Evolutionary conservation across 2,113 vertebrate genomes (phyloP).

Genomic region (Buteo buteo): DNA sequence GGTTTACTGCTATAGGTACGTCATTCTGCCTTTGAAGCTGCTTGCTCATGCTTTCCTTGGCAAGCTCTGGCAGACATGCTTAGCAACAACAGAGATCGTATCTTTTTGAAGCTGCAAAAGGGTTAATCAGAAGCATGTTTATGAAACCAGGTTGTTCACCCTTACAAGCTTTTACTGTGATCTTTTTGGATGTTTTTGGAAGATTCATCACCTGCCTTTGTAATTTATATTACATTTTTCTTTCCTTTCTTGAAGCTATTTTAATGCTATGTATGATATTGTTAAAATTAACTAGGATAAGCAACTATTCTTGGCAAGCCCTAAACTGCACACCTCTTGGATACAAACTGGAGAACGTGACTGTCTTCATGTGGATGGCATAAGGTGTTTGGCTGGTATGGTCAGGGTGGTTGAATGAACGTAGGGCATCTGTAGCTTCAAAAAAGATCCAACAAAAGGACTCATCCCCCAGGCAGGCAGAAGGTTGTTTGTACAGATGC

Average conservation of each 20-base stretch:
- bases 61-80: neutral
- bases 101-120: constrained; percentile 21
- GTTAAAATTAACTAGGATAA: neutral
- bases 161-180: neutral
- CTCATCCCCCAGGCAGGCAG: neutral
- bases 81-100: neutral
- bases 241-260: neutral
- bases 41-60: constrained; percentile 54
- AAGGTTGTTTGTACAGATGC: neutral
- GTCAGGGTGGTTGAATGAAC: neutral
- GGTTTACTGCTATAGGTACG: constrained; percentile 28
- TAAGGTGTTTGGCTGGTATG: neutral
- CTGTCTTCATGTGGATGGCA: neutral
- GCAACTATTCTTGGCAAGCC: neutral
- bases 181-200: neutral
- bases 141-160: neutral
- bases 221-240: neutral
- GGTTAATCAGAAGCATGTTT: constrained; percentile 23
- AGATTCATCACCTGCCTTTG: neutral
- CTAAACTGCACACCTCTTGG: neutral
- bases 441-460: neutral
- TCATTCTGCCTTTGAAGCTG: constrained; percentile 58
- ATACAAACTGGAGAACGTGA: neutral
- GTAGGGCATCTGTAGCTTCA: neutral
- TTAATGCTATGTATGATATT: neutral